Base-by-base conservation (phyloP, 2,888 invertebrate genomes). In the Mimas tiliae region DNA sequence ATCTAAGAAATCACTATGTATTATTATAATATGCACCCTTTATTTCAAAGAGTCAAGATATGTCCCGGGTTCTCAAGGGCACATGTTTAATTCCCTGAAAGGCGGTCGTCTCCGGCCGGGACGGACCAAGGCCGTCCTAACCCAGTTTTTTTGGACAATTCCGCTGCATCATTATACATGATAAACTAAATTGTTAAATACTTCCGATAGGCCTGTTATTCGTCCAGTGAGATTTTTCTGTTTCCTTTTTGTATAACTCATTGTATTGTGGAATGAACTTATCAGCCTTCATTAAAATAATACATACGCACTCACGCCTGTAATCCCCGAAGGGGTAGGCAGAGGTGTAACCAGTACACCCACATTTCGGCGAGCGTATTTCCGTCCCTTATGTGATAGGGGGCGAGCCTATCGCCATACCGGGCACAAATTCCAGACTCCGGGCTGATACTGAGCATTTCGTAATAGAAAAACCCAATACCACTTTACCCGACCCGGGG, bases 121-220 rank as follows among this genome's bases (percentile, higher is more conserved):
- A 21, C 48, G 51, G 21, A 33, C 52, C 58, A 58, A 58, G 58
- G 58, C 58, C 19, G 12, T 12, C 42, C 38, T 58, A 58, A 58
- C 58, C 58, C 58, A 58, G 58, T 58, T 58, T 51, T 27, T 33
- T 27, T 42, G 38, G 38, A 42, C 58, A 58, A 58, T 19, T 58
- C 19, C 52, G 52, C 52, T 58, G 58, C 42, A 58, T 58, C 42
- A 58, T 58, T 58, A 58, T 42, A 55, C 55, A 55, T 58, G 42
- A 42, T 19, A 19, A 58, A 58, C 42, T 58, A 42, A 58, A 58
- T 58, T 58, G 14, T 58, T 58, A 19, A 58, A 58, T 42, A 42
- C 58, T 19, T 9, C 42, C 58, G 58, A 58, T 42, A 42, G 19
- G 19, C 38, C 58, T 42, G 58, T 19, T 58, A 58, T 42, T 19